Base-by-base conservation (phyloP, 1,140 invertebrate genomes). In the Euglossa dilemma region DNA sequence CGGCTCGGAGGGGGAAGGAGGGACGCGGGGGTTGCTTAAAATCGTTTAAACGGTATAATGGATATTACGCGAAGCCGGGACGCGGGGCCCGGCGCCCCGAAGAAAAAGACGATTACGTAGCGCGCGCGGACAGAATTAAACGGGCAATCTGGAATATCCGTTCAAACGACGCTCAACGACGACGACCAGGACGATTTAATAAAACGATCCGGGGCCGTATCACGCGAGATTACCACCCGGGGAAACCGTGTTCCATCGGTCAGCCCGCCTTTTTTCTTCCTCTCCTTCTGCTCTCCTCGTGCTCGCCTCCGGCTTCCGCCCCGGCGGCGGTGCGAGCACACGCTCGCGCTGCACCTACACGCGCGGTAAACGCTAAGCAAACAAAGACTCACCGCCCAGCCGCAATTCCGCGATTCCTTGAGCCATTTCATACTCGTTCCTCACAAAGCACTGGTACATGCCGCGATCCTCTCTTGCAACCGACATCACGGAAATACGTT, bases 381-480 rank as follows among this genome's bases (percentile, higher is more conserved):
- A 85, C 83, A 64, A 82, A 85, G 82, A 85, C 93, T 94, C 92
- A 97, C 97, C 97, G 93, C 97, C 97, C 23, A 98, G 94, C 50
- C 96, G 93, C 14, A 98, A 92, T 91, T 97, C 96, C 6, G 96
- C 96, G 1, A 96, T 95, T 11, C 96, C 97, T 89, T 98, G 97
- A 3, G 96, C 95, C 71, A 95, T 96, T 84, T 97, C 96, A 70
- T 96, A 90, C 84, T 97, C 96, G 81, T 97, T 96, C 77, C 95
- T 95, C 2, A 96, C 96, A 85, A 97, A 95, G 91, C 97, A 98
- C 92, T 98, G 97, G 94, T 98, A 98, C 96, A 98, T 97, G 43
- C 97, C 97, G 61, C 96, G 95, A 90, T 98, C 97, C 59, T 97
- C 96, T 56, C 96, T 95, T 64, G 95, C 95, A 3, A 97, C 96